phyloP scores from a whole-genome alignment of 2,888 invertebrate species.

The Syrista parreyssii region DNA sequence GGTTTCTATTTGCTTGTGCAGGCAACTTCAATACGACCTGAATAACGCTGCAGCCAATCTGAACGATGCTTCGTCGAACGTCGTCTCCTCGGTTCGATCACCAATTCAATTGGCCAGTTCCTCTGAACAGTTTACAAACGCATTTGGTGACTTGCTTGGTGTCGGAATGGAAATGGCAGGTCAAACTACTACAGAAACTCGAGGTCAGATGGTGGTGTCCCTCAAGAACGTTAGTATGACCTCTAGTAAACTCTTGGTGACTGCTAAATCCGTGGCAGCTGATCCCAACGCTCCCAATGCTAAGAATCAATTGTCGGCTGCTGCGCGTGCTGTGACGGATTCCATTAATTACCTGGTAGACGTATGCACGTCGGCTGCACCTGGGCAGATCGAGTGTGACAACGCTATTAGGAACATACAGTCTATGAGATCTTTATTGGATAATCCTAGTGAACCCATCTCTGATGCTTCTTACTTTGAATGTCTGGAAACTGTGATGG shows the following conservation, averaged over 20 bases:
- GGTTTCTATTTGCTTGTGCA: constrained; percentile 48
- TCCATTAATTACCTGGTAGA: constrained; percentile 92
- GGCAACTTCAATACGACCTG: constrained; percentile 86
- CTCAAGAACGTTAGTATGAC: constrained; percentile 89
- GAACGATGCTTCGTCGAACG: constrained; percentile 85
- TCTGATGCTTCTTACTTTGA: constrained; percentile 92
- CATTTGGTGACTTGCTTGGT: constrained; percentile 82
- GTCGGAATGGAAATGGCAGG: constrained; percentile 89
- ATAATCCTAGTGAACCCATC: constrained; percentile 88
- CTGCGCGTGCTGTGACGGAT: constrained; percentile 91
- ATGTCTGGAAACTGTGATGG: constrained; percentile 90
- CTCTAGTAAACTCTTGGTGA: constrained; percentile 85
- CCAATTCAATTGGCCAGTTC: constrained; percentile 78
- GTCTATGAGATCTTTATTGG: constrained; percentile 83
- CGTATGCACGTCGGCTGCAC: constrained; percentile 89
- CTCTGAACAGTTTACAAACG: constrained; percentile 81
- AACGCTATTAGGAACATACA: constrained; percentile 94
- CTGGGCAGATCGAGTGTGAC: constrained; percentile 97
- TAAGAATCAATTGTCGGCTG: constrained; percentile 88
- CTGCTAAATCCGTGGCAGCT: constrained; percentile 90
- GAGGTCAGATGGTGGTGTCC: constrained; percentile 85
- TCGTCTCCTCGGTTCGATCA: constrained; percentile 81
- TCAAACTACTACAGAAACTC: constrained; percentile 78
- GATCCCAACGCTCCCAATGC: constrained; percentile 92
- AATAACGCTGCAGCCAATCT: constrained; percentile 86